A percentile compares a stretch with the other conserved stretches of the same genome.
phyloP scores from a whole-genome alignment of 1,140 invertebrate species.

The Papilio xuthus region DNA sequence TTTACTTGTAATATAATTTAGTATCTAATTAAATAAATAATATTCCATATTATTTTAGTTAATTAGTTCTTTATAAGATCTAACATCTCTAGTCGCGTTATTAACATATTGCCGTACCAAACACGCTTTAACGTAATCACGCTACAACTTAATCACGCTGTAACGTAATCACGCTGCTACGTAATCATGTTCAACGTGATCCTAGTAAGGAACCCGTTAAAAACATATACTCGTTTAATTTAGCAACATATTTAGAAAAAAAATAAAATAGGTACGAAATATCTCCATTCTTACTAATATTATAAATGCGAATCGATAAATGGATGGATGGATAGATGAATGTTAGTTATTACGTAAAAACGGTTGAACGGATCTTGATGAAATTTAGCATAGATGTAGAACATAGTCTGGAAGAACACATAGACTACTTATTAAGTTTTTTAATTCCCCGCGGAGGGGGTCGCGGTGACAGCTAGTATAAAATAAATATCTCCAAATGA shows the following conservation, averaged over 20 bases:
- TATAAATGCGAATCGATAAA: too few relatives aligned
- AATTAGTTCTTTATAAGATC: neutral
- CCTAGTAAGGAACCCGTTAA: neutral
- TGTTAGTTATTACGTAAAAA: too few relatives aligned
- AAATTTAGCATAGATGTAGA: too few relatives aligned
- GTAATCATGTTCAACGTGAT: neutral
- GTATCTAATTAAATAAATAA: neutral
- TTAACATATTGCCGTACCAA: neutral
- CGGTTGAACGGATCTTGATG: too few relatives aligned
- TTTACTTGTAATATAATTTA: neutral
- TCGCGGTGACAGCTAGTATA: too few relatives aligned
- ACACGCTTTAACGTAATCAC: neutral
- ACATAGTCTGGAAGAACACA: too few relatives aligned
- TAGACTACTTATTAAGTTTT: too few relatives aligned
- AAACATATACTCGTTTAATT: neutral
- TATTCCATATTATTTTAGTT: neutral
- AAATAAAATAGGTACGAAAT: neutral
- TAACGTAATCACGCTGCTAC: neutral
- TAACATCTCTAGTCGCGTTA: neutral
- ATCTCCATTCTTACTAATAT: too few relatives aligned
- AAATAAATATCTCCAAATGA: too few relatives aligned
- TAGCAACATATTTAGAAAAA: neutral
- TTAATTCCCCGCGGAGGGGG: too few relatives aligned
- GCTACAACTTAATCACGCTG: constrained; percentile 3
- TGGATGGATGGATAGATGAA: too few relatives aligned